Evolutionary conservation across 2,888 invertebrate genomes (phyloP), one percentile per base, ranked within the genome.

Genomic region (Pollenia griseotomentosa): DNA sequence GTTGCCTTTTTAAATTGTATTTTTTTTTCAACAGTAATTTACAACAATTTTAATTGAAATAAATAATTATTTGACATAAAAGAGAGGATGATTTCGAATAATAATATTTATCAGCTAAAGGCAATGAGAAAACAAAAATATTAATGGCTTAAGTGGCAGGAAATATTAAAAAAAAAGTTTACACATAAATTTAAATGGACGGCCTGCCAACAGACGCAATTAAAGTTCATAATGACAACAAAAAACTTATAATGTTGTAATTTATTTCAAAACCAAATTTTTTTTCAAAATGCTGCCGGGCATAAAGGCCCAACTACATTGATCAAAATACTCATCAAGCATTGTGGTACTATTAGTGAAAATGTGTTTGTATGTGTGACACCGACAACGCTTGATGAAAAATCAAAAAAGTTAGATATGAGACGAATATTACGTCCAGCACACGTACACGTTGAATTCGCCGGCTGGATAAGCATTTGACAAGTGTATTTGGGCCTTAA

Each of bases 131-230:
- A 40, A 16, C 46, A 4, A 12, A 33, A 48, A n/a, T 23, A 65
- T 66, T 55, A 77, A 57, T 77, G 55, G 7, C 5, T 66, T 16
- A 23, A 44, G 19, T 44, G 19, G 19, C 14, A 33, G 6, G 14
- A 19, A 53, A 53, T 53, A 23, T n/a, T 23, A 9, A 12, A 51
- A 10, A 51, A 53, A 46, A 63, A 19, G n/a, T n/a, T 12, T 2
- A 33, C 42, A 75, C 19, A 44, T 12, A 14, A 65, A 53, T 65
- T 75, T 5, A 75, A 61, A 61, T 51, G 51, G 61, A 61, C 73
- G 57, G 14, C 7, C 40, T 16, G 55, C n/a, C 48, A 61, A 12
- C 46, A 16, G n/a, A n/a, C 23, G 7, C 33, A 11, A 68, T 68
- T 53, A 16, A 51, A n/a, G n/a, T 46, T 53, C 40, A 40, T 51